A percentile compares a stretch with the other conserved stretches of the same genome.
Evolutionary conservation across 2,797 vertebrate species (phyloP).

Genomic region (Oceanodroma leucorhoa): DNA sequence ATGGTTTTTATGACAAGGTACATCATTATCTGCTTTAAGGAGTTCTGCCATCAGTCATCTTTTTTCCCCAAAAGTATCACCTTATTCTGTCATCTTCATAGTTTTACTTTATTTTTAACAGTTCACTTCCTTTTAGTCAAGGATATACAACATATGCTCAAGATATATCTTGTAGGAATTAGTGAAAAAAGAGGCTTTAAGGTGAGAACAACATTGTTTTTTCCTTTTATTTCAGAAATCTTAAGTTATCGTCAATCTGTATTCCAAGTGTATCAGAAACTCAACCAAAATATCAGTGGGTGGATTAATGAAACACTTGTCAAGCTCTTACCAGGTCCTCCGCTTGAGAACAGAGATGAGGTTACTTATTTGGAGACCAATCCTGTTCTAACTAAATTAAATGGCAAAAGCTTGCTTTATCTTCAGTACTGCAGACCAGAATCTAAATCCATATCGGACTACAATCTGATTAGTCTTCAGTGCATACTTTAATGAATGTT

Average conservation of each 20-base stretch:
- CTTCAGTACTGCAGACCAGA: not conserved
- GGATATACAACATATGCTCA: not conserved
- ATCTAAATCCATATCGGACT: not conserved
- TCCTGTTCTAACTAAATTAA: not conserved
- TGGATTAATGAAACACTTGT: slow-evolving; percentile 26
- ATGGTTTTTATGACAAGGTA: not conserved
- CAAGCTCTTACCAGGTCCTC: not conserved
- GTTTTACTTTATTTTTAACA: not conserved
- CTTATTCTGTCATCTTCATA: not conserved
- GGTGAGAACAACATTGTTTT: not conserved
- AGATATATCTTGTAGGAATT: not conserved
- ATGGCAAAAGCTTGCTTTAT: not conserved
- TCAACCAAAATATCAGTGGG: not conserved
- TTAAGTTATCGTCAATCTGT: not conserved
- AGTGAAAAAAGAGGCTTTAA: not conserved
- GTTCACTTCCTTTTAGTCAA: not conserved
- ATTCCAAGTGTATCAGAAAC: not conserved
- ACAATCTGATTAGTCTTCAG: not conserved
- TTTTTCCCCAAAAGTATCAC: not conserved
- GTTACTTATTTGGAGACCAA: not conserved
- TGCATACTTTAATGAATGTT: not conserved
- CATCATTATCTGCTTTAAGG: not conserved
- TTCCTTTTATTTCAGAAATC: not conserved
- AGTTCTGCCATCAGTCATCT: not conserved
- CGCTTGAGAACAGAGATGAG: not conserved